These are phyloP conservation scores for Rhodeus uyekii DNA, from an alignment of 2,797 vertebrate species.

Conservation along the genomic window DNA sequence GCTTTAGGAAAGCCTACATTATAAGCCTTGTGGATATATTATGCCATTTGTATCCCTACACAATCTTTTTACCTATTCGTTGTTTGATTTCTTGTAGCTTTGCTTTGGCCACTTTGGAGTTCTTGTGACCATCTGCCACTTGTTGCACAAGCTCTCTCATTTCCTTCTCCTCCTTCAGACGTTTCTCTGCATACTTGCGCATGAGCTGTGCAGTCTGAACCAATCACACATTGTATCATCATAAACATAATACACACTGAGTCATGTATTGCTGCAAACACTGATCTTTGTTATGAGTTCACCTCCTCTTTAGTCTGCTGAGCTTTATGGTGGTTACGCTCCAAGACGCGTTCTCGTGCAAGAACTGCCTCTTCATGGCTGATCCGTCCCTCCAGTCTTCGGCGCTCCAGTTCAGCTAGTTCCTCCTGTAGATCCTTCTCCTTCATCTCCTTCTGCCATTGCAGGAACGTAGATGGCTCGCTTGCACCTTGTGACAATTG, in stretches of 20 bases:
- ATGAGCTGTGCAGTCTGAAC: slow-evolving; percentile 80
- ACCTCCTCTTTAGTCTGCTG: slow-evolving; percentile 86
- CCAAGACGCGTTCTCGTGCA: slow-evolving; percentile 74
- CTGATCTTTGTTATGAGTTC: slow-evolving; percentile 40
- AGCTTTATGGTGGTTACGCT: slow-evolving; percentile 81
- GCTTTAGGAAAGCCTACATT: too few relatives aligned
- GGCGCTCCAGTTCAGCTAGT: slow-evolving; percentile 73
- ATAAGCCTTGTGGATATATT: background rate
- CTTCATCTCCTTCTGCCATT: slow-evolving; percentile 86
- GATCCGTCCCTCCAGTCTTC: slow-evolving; percentile 80
- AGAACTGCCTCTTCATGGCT: slow-evolving; percentile 82
- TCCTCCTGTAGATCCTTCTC: slow-evolving; percentile 80
- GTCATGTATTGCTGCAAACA: background rate
- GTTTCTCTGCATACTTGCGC: slow-evolving; percentile 75
- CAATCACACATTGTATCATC: slow-evolving; percentile 43
- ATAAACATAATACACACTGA: background rate
- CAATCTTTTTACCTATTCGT: slow-evolving; percentile 75
- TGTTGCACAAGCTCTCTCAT: slow-evolving; percentile 83
- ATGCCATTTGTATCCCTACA: background rate
- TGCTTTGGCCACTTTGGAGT: slow-evolving; percentile 78
- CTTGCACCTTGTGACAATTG: slow-evolving; percentile 75
- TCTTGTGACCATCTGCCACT: slow-evolving; percentile 84
- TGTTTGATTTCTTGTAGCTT: slow-evolving; percentile 83
- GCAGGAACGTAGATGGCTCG: slow-evolving; percentile 83
- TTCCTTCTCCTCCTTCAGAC: slow-evolving; percentile 78